These are phyloP conservation scores for Thysanoteuthis rhombus DNA, from an alignment of 2,888 invertebrate species.

Conservation along the genomic window DNA sequence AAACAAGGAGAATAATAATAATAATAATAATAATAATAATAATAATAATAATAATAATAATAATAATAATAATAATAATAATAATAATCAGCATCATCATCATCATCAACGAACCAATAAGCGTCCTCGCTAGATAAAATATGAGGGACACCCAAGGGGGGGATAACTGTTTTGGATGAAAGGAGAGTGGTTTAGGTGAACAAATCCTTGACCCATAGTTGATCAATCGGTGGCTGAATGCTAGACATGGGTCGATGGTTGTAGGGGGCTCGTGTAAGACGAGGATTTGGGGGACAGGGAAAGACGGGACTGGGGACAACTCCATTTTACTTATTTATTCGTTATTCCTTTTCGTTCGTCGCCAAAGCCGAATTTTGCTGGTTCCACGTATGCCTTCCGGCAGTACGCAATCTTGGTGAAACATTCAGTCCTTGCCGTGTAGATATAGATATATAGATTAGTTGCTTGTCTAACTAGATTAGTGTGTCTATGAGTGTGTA, in stretches of 20 bases:
- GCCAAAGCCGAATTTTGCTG: not conserved
- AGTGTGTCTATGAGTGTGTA: too few relatives aligned
- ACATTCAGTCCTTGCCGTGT: not conserved
- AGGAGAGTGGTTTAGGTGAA: not conserved
- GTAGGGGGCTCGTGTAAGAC: not conserved
- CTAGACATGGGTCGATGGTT: not conserved
- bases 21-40: too few relatives aligned
- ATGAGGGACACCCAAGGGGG: slow-evolving; percentile 12
- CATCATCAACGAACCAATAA: not conserved
- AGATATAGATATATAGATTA: too few relatives aligned
- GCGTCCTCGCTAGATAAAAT: not conserved
- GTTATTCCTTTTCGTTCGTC: not conserved
- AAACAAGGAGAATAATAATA: too few relatives aligned
- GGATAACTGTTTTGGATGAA: slow-evolving; percentile 12
- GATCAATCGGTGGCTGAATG: not conserved
- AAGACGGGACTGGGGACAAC: not conserved
- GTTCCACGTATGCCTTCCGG: not conserved
- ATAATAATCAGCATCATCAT: too few relatives aligned
- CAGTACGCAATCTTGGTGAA: not conserved
- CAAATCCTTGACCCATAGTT: slow-evolving; percentile 12
- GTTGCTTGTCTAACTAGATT: not conserved
- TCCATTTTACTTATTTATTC: not conserved
- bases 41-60: too few relatives aligned
- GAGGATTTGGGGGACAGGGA: not conserved
- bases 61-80: not conserved